Conservation (phyloP, 2,797 vertebrate genomes). For the Squalus acanthias region DNA sequence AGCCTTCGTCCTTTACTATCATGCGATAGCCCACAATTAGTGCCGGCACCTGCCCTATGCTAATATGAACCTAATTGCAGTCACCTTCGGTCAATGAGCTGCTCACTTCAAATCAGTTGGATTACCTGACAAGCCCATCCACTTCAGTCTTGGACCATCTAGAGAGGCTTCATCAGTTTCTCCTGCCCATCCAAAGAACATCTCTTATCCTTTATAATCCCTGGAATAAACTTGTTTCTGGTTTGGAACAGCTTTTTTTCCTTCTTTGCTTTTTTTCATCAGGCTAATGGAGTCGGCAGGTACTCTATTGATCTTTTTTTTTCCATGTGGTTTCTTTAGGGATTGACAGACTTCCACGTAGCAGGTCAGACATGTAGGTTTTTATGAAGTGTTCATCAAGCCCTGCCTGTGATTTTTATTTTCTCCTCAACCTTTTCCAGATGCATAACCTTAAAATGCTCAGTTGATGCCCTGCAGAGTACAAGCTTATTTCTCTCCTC, state of each 20-base stretch:
- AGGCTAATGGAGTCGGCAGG: conserved; percentile 83
- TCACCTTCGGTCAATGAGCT: conserved; percentile 64
- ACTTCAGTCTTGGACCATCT: conserved; percentile 63
- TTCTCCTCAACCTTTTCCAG: conserved; percentile 62
- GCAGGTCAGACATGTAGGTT: conserved; percentile 63
- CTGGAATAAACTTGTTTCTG: conserved; percentile 74
- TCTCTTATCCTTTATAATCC: conserved; percentile 75
- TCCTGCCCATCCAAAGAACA: conserved; percentile 61
- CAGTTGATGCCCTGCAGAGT: conserved; percentile 76
- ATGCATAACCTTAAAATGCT: conserved; percentile 72
- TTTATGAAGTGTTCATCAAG: conserved; percentile 59
- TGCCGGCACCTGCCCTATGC: conserved; percentile 60
- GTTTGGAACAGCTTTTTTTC: conserved; percentile 59
- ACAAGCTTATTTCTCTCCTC: conserved; percentile 69
- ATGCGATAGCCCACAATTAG: conserved; percentile 54
- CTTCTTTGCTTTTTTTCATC: conserved; percentile 72
- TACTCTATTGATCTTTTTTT: conserved; percentile 78
- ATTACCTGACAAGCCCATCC: conserved; percentile 74
- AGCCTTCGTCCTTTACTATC: neutral
- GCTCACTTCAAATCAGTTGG: conserved; percentile 60
- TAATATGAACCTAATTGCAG: conserved; percentile 71
- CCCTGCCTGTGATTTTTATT: conserved; percentile 67
- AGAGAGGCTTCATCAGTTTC: conserved; percentile 60
- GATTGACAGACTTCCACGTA: conserved; percentile 69
- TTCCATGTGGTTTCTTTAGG: conserved; percentile 66